Evolutionary conservation across 2,797 vertebrate genomes (phyloP), one percentile per base, ranked within the genome.

Genomic region (Falco concolor): DNA sequence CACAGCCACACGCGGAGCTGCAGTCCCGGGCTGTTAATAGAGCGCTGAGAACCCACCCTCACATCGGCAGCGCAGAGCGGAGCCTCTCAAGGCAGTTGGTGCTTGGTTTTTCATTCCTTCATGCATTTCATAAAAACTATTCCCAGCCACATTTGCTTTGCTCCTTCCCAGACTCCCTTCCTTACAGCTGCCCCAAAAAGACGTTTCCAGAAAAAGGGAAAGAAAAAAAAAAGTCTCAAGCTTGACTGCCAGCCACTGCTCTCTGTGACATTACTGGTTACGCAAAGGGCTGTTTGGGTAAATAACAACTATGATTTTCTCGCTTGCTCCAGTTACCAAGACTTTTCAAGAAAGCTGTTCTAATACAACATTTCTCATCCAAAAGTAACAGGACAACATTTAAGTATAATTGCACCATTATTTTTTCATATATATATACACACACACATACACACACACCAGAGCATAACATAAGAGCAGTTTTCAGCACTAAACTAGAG

Each of bases 61-160:
- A 50, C 67, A 24, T 30, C 0, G 0, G 20, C 78, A 56, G 47
- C 1, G 23, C 30, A 61, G 65, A 19, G 28, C 3, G 0, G 6
- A 93, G 73, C 59, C 50, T 69, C 34, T 61, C 70, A 47, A 47
- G 63, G 24, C 59, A 75, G 3, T 6, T 4, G 0, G 8, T 47
- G 44, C 36, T 56, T 3, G 1, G 40, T 4, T 40, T 84, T 38
- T 80, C 28, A 22, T 84, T 70, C 68, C n/a, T 78, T 49, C 54
- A 59, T 1, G 0, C 11, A 52, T 49, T 73, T 59, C 36, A 80
- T 74, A 73, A 69, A 89, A 93, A 30, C 12, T 69, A 45, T 15
- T 69, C 72, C 59, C 54, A 65, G 50, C 5, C 40, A 47, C 1
- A 3, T 28, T 32, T 38, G 13, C 42, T 63, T 54, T 63, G 13